Evolutionary conservation across 2,888 invertebrate genomes (phyloP).

Genomic region (Aquatica leii): DNA sequence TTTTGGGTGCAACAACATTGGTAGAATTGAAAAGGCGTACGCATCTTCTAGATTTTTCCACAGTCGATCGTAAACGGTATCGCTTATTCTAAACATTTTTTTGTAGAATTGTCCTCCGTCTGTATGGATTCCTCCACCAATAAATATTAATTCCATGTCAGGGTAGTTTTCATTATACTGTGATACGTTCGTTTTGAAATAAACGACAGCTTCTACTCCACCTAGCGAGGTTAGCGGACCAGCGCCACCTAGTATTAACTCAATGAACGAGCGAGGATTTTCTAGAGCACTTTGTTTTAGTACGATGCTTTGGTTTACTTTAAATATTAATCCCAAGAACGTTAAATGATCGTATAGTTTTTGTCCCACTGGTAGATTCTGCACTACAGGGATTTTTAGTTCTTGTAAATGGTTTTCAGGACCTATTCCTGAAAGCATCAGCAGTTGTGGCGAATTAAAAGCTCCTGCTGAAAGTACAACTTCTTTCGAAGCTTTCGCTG

Average conservation of each 20-base stretch:
- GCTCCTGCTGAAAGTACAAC: conserved; percentile 87
- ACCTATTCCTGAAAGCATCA: conserved; percentile 86
- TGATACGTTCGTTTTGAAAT: conserved; percentile 67
- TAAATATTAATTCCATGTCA: conserved; percentile 75
- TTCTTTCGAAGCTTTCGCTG: conserved; percentile 74
- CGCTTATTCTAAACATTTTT: conserved; percentile 65
- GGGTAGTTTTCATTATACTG: conserved; percentile 65
- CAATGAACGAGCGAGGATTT: too few species aligned
- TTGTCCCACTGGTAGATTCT: conserved; percentile 74
- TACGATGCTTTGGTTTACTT: conserved; percentile 60
- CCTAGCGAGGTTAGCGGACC: conserved; percentile 58
- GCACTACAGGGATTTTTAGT: conserved; percentile 66
- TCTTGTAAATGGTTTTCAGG: conserved; percentile 68
- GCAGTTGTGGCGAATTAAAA: conserved; percentile 87
- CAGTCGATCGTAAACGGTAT: conserved; percentile 65
- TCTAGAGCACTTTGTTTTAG: too few species aligned
- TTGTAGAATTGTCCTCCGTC: conserved; percentile 51
- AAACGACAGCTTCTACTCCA: conserved; percentile 68
- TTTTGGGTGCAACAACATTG: conserved; percentile 76
- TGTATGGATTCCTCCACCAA: conserved; percentile 62
- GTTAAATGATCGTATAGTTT: conserved; percentile 71
- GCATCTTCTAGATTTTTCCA: conserved; percentile 37
- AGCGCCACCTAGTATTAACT: too few species aligned
- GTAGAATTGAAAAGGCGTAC: conserved; percentile 61
- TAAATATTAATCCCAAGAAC: conserved; percentile 62